Base-by-base conservation (phyloP, 2,888 invertebrate species). In the Perdita meconis region DNA sequence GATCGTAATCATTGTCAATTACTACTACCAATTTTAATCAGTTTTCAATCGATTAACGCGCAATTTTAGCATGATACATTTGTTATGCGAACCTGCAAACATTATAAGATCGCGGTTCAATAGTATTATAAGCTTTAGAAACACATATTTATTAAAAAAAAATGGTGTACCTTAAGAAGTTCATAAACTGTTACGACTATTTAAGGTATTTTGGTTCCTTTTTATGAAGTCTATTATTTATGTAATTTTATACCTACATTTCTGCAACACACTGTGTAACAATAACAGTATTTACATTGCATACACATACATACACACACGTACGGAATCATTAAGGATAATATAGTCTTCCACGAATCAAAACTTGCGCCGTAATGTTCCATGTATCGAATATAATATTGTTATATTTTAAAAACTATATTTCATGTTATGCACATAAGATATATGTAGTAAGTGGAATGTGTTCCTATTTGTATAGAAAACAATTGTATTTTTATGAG, bases 401-500 rank as follows among this genome's bases (percentile, higher is more conserved):
- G 80, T 85, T 74, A 66, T 53, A 78, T 74, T 74, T 82, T 76
- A 34, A 80, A 66, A 78, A 78, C 68, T 81, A 80, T 77, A 82
- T 73, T 66, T 71, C 56, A 65, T 77, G 80, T 81, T 80, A 77
- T 65, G 67, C 65, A 74, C 70, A 78, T 81, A 67, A 64, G 66
- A 30, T 67, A 80, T 78, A 70, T 69, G 57, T 78, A 65, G 72
- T 64, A 68, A 70, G 66, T 78, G 69, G 60, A 76, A 77, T 76
- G 59, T 81, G 65, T 81, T 76, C 67, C 59, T 83, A 81, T 78
- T 47, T 72, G 47, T 81, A 77, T 75, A 78, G 68, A 78, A 60
- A 30, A 67, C 40, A 50, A 64, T 74, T 83, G 81, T 86, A 78
- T 81, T 82, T 86, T 86, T 80, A 82, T 75, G 65, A 71, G 59